Evolutionary conservation across 2,888 invertebrate genomes (phyloP), one percentile per base, ranked within the genome.

Genomic region (Melieria picta): DNA sequence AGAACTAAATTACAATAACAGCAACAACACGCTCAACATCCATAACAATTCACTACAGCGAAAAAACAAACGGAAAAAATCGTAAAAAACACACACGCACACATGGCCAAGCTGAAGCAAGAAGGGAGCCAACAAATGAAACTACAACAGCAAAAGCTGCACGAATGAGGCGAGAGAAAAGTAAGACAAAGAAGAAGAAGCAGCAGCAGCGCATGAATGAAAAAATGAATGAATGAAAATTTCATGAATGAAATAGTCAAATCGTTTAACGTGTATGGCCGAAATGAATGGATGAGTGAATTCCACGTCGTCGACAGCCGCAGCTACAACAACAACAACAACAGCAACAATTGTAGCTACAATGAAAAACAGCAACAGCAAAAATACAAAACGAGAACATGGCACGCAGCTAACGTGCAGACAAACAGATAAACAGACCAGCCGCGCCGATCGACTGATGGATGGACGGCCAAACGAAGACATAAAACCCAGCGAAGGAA

Each of bases 161-260:
- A 67, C 45, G 50, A n/a, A 45, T 45, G 11, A 67, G 61, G 67
- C 67, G 61, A 45, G 52, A 67, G 61, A 67, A 60, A 46, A 43
- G 50, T 45, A 50, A 52, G 52, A n/a, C n/a, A n/a, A 4, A 67
- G 30, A 47, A 60, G 7, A 13, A 45, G 9, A n/a, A 57, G 16
- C 65, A 48, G 48, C 10, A 56, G 43, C 13, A 66, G 57, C 9
- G 7, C 45, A 13, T n/a, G 56, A 65, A 57, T 45, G 9, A n/a
- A 42, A 52, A 65, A 45, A 55, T 55, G 16, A 52, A 65, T 43
- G 43, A 55, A 45, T 43, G 52, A 65, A 65, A 50, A 50, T 55
- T 65, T 55, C 43, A 43, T 55, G 64, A 16, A 55, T 45, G 5
- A 10, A n/a, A 45, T 13, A 43, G 45, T 50, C 11, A 13, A 11